A percentile compares a stretch with the other conserved stretches of the same genome.
Conservation (phyloP, 2,888 invertebrate species). For the Magallana nippona region DNA sequence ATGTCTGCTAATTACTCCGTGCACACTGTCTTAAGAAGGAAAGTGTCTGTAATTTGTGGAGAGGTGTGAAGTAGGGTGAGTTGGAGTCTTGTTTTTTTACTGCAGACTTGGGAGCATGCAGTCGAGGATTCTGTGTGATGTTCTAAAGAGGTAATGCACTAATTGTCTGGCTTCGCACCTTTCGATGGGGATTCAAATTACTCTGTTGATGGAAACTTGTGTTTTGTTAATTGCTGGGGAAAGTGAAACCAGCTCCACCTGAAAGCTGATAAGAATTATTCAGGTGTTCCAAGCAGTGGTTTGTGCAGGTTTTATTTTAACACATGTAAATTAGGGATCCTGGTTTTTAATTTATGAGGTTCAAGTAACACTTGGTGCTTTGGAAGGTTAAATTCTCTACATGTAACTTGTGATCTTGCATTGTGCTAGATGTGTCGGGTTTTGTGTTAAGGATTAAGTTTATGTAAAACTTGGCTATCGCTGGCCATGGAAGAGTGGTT, state of each 20-base stretch:
- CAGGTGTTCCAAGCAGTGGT: neutral
- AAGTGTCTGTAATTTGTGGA: constrained; percentile 8
- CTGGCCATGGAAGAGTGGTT: neutral
- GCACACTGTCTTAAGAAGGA: neutral
- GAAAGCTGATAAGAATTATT: constrained; percentile 5
- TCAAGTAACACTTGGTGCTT: neutral
- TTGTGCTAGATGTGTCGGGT: neutral
- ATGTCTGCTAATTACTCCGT: neutral
- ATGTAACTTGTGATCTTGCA: neutral
- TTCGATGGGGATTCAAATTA: neutral
- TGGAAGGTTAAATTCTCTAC: neutral
- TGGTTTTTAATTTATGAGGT: constrained; percentile 9
- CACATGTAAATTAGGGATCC: constrained; percentile 7
- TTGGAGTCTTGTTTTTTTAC: neutral
- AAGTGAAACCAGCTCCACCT: constrained; percentile 16
- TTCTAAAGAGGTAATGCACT: neutral
- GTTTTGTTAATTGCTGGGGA: constrained; percentile 6
- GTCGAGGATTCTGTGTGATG: neutral
- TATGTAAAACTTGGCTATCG: neutral
- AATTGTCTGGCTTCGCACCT: constrained; percentile 24
- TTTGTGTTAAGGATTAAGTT: neutral
- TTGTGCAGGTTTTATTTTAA: neutral
- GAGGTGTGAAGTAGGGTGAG: neutral
- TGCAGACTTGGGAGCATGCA: neutral
- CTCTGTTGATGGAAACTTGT: constrained; percentile 26